Conservation (phyloP, 2,888 invertebrate genomes). For the Drosophila mimetica region DNA sequence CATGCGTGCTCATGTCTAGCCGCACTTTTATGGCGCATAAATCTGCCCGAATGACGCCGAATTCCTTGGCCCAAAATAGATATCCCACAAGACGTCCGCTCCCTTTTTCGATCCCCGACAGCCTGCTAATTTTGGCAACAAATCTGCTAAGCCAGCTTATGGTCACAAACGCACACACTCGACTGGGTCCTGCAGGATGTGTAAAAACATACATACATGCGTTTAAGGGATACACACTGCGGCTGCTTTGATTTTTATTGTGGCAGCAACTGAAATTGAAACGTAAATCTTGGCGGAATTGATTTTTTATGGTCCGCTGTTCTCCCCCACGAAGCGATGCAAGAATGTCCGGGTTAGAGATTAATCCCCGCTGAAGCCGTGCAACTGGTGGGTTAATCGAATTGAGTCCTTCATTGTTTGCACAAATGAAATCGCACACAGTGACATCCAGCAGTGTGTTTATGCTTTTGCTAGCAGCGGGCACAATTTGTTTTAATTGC, state of each 20-base stretch:
- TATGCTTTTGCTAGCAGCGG: conserved; percentile 23
- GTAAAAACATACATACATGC: not conserved
- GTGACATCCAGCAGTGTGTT: conserved; percentile 18
- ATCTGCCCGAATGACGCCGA: conserved; percentile 65
- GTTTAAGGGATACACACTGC: conserved; percentile 8
- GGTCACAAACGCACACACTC: conserved; percentile 20
- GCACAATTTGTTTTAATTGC: conserved; percentile 61
- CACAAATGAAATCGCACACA: conserved; percentile 1
- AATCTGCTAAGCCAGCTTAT: conserved; percentile 55
- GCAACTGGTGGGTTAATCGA: conserved; percentile 44
- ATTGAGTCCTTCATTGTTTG: conserved; percentile 28
- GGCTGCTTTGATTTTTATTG: conserved; percentile 40
- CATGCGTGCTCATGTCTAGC: conserved; percentile 51
- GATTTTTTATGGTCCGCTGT: conserved; percentile 43
- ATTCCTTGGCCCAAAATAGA: conserved; percentile 56
- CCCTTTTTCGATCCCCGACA: conserved; percentile 8
- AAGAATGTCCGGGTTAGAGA: conserved; percentile 18
- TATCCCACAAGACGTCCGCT: conserved; percentile 26
- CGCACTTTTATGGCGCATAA: conserved; percentile 68
- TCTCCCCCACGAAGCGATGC: too few relatives aligned
- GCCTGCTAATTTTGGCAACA: conserved; percentile 52
- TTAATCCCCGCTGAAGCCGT: conserved; percentile 8
- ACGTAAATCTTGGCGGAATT: conserved; percentile 50
- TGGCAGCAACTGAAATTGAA: conserved; percentile 47
- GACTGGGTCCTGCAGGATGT: conserved; percentile 11